A percentile compares a stretch with the other conserved stretches of the same genome.
These are phyloP conservation scores for Cryptoblepharus egeriae DNA, from an alignment of 2,797 vertebrate species.

Conservation along the genomic window DNA sequence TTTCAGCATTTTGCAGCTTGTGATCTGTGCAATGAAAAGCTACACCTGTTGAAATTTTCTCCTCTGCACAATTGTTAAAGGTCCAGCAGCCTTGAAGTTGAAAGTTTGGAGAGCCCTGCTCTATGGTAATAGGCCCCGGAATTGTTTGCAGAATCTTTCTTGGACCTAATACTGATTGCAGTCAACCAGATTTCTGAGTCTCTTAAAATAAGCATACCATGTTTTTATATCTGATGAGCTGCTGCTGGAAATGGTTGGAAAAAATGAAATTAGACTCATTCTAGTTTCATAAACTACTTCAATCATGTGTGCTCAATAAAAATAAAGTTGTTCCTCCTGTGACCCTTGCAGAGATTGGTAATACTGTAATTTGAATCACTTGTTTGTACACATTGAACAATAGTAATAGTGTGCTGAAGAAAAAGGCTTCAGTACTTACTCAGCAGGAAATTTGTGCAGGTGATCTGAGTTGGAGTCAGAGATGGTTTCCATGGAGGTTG, in stretches of 20 bases:
- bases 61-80: no score
- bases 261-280: accelerated
- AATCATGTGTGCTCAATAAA: accelerated
- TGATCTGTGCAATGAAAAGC: no score
- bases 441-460: accelerated
- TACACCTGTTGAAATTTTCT: no score
- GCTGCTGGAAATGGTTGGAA: not conserved
- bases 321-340: not conserved
- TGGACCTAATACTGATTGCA: conserved; percentile 44
- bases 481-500: not conserved
- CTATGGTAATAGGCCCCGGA: accelerated
- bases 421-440: accelerated
- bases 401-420: accelerated
- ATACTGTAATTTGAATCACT: accelerated
- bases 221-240: conserved; percentile 51
- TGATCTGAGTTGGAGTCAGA: not conserved
- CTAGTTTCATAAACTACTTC: not conserved
- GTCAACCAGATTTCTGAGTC: conserved; percentile 44
- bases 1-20: no score
- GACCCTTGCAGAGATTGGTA: conserved; percentile 41
- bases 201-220: conserved; percentile 59
- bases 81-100: no score
- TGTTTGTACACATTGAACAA: not conserved
- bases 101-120: no score
- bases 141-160: conserved; percentile 37